Evolutionary conservation across 1,140 invertebrate species (phyloP), one percentile per base, ranked within the genome.

Genomic region (Megathymus violae): DNA sequence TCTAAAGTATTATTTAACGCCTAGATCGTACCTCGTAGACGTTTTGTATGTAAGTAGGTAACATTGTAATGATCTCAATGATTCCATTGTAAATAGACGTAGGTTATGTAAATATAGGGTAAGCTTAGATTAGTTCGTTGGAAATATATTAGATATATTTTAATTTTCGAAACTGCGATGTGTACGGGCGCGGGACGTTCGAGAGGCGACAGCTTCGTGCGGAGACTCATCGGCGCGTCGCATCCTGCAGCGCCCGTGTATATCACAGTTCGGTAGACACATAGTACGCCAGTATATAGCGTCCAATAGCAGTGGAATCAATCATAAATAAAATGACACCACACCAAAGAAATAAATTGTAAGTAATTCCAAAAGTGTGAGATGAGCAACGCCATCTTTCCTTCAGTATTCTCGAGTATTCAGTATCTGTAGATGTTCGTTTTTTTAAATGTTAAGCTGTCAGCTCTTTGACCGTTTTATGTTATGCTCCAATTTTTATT

Each of bases 21-120:
- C 56, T 74, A 80, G 62, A 64, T 68, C 68, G 74, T 74, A 81
- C 78, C 79, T 82, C 80, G 73, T 81, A 77, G 75, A 75, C 51
- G 66, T 82, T 74, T 56, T 68, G 67, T 80, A 70, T 78, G 71
- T 82, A 82, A 80, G 73, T 89, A 89, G 85, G 71, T 82, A 81
- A 81, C 75, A 74, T 77, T 85, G 73, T 84, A 84, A 82, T 91
- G 88, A 91, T 91, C 88, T 91, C 88, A 91, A 87, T 81, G 82
- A 89, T 91, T 91, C 88, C 88, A 87, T 90, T 88, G 85, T 90
- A 90, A 80, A 91, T 90, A 88, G 74, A 64, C 66, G 74, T 75
- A 71, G 64, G 60, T 60, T 75, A 71, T 80, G 74, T 85, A 81
- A 74, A 82, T 82, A 83, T 79, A 81, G 63, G 62, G 47, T 72